A percentile compares a stretch with the other conserved stretches of the same genome.
These are phyloP conservation scores for Brachymystax lenok DNA, from an alignment of 2,797 vertebrate genomes.

Conservation along the genomic window DNA sequence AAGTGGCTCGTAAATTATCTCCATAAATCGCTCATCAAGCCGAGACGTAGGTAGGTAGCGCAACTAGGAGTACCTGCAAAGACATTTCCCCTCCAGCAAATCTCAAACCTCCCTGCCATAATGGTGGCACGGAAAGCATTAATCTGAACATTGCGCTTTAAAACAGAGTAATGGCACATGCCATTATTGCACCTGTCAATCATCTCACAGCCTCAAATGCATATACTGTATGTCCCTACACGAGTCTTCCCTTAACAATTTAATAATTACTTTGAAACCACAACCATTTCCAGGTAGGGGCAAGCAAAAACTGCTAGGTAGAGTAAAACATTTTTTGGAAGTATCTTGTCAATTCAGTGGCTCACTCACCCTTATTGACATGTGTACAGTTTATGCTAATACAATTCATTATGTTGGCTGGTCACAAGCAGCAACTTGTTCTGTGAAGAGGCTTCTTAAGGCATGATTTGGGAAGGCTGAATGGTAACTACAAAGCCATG, in stretches of 20 bases:
- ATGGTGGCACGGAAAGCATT: neutral
- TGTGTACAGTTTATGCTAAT: neutral
- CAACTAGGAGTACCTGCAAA: neutral
- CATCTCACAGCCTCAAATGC: neutral
- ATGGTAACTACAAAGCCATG: constrained; percentile 38
- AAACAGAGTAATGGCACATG: neutral
- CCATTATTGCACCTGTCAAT: neutral
- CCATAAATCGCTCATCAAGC: constrained; percentile 61
- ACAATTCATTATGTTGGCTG: neutral
- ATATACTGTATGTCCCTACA: neutral
- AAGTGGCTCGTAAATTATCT: constrained; percentile 51
- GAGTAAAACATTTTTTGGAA: neutral
- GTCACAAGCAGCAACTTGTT: constrained; percentile 23
- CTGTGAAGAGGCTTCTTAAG: constrained; percentile 21
- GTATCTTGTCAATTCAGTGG: neutral
- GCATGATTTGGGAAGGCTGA: constrained; percentile 27
- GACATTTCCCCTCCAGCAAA: neutral
- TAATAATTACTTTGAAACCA: neutral
- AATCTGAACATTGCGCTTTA: neutral
- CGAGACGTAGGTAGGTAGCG: constrained; percentile 27
- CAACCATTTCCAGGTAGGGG: neutral
- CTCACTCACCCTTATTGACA: neutral
- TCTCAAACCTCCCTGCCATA: neutral
- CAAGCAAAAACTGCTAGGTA: neutral
- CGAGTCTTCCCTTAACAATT: neutral